Evolutionary conservation across 2,797 vertebrate species (phyloP), one percentile per base, ranked within the genome.

Genomic region (Scolopax bukidnonensis): DNA sequence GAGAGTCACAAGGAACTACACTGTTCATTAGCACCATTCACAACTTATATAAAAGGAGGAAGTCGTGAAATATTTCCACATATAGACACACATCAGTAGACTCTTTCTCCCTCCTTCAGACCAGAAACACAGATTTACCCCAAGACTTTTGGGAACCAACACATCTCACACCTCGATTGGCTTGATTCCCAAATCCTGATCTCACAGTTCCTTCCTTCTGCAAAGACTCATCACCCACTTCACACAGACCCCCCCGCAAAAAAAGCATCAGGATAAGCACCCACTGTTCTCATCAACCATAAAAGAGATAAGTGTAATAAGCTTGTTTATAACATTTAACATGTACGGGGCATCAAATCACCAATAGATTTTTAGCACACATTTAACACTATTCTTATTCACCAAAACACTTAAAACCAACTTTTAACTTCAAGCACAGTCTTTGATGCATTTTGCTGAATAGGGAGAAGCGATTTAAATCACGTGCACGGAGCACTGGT

Each of bases 401-500:
- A 75, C n/a, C 33, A 59, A 81, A 75, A 54, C 8, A 17, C 17
- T 32, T 8, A 41, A 85, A 83, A 25, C 4, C 9, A 78, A 24
- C 16, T 5, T 56, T 84, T 40, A 73, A 41, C 23, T 60, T 81
- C 27, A 87, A 76, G 11, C 4, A 65, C 7, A 83, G 36, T 25
- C 18, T 79, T 68, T 45, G 91, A 82, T 24, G 54, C 1, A 7
- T 80, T 87, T 83, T 64, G 5, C 48, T 80, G 28, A 87, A 60
- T 9, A 80, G 12, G 45, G 23, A 64, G 8, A 78, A 75, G n/a
- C 28, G 40, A 77, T 64, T 84, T 48, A 64, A 86, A 4, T 28
- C 11, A 73, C 0, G 0, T 27, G 21, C 38, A 23, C 3, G 9
- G 16, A 13, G 24, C 8, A 4, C 18, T 28, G 36, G 21, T 61